Conservation (phyloP, 2,888 invertebrate genomes). For the Dioctria rufipes region DNA sequence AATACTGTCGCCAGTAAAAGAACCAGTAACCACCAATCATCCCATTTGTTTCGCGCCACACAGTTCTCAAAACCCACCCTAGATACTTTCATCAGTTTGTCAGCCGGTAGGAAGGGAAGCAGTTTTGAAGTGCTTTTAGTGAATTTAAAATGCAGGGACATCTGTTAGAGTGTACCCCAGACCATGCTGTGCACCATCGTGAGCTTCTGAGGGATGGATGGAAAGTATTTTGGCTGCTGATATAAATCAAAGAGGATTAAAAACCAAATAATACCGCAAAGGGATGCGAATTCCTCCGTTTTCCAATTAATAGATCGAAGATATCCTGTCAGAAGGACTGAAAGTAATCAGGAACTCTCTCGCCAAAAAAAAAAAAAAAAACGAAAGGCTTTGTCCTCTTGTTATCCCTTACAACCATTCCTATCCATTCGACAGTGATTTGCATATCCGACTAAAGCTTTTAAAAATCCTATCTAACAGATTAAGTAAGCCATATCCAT, state of each 20-base stretch:
- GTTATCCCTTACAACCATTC: background rate
- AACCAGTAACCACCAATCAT: slow-evolving; percentile 24
- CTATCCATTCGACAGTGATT: slow-evolving; percentile 21
- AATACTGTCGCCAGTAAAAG: slow-evolving; percentile 44
- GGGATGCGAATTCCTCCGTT: background rate
- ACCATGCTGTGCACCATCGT: background rate
- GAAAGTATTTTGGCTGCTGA: background rate
- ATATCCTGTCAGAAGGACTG: background rate
- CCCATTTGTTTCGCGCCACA: background rate
- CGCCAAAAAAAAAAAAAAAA: background rate
- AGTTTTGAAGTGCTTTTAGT: slow-evolving; percentile 35
- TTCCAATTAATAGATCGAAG: slow-evolving; percentile 38
- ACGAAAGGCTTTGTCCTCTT: background rate
- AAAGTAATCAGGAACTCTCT: slow-evolving; percentile 24
- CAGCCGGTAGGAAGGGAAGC: background rate
- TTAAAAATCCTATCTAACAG: slow-evolving; percentile 30
- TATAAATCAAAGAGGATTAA: slow-evolving; percentile 14
- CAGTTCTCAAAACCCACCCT: background rate
- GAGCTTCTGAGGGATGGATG: slow-evolving; percentile 5
- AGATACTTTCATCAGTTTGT: background rate
- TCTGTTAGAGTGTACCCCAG: slow-evolving; percentile 50
- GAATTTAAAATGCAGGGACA: slow-evolving; percentile 56
- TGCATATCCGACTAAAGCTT: slow-evolving; percentile 46
- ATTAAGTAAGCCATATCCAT: slow-evolving; percentile 40
- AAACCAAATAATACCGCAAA: background rate